phyloP scores from a whole-genome alignment of 2,113 vertebrate species.

The Cnemophilus loriae region DNA sequence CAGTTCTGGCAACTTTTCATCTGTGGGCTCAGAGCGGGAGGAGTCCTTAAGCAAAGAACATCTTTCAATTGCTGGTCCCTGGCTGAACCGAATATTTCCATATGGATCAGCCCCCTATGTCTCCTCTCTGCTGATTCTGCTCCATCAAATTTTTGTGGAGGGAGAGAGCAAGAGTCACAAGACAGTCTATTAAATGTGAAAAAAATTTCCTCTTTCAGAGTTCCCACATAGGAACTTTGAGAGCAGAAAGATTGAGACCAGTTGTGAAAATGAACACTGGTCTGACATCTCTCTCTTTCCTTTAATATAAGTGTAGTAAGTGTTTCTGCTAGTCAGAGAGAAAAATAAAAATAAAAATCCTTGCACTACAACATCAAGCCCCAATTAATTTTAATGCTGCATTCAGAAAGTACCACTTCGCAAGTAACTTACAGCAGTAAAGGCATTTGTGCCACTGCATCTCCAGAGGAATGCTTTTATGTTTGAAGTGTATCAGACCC shows the following conservation, averaged over 20 bases:
- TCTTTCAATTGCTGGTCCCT: neutral
- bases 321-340: neutral
- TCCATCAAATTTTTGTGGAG: neutral
- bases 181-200: neutral
- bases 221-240: neutral
- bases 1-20: slow-evolving; percentile 18
- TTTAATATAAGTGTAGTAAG: neutral
- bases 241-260: neutral
- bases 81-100: neutral
- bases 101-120: neutral
- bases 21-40: neutral
- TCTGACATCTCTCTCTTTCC: neutral
- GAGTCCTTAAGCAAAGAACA: neutral
- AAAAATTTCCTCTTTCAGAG: neutral
- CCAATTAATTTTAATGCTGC: neutral
- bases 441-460: neutral
- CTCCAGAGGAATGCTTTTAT: neutral
- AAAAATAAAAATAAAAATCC: neutral
- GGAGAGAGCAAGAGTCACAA: neutral
- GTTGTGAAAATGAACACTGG: neutral
- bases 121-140: neutral
- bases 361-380: neutral
- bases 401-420: neutral
- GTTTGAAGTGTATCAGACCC: neutral
- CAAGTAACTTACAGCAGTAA: neutral